These are phyloP conservation scores for Centropus unirufus DNA, from an alignment of 2,113 vertebrate species.

Conservation along the genomic window DNA sequence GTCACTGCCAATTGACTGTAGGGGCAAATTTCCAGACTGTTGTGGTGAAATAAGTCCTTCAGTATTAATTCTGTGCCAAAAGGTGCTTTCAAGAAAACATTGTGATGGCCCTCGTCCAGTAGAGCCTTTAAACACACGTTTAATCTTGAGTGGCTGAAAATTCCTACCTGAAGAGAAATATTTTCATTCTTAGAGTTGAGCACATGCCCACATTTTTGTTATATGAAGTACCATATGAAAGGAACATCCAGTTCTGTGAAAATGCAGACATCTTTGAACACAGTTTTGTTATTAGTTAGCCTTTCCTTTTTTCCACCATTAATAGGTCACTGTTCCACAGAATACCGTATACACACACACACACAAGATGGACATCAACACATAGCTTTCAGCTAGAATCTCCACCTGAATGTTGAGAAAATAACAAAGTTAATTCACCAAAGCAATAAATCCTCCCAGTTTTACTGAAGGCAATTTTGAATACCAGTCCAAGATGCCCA, in stretches of 20 bases:
- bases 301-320: not conserved
- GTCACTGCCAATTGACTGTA: not conserved
- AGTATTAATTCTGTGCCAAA: not conserved
- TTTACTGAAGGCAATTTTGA: not conserved
- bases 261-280: not conserved
- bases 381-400: not conserved
- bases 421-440: not conserved
- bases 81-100: not conserved
- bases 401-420: not conserved
- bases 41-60: not conserved
- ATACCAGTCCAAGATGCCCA: not conserved
- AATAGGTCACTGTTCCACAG: not conserved
- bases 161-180: not conserved
- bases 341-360: not conserved
- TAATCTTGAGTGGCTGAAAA: not conserved
- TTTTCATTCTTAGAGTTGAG: not conserved
- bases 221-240: not conserved
- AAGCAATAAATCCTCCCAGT: not conserved
- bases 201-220: not conserved
- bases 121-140: not conserved
- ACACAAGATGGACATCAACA: not conserved
- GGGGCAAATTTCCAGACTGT: not conserved
- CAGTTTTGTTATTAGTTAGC: not conserved
- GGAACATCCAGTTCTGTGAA: not conserved
- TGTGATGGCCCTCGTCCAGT: not conserved